Conservation (phyloP, 1,140 invertebrate species). For the Drosophila tani region DNA sequence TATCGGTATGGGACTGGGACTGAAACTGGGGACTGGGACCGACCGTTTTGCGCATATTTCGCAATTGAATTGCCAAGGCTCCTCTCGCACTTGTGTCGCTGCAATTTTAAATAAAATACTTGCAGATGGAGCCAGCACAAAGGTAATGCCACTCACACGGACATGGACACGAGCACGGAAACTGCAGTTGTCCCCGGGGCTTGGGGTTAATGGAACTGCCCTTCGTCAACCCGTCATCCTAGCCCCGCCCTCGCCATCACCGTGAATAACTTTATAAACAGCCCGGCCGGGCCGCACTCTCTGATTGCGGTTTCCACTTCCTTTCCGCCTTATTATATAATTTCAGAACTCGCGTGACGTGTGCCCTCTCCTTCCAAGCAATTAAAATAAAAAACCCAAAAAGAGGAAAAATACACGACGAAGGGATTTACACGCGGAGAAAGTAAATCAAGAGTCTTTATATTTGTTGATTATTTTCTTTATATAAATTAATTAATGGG, state of each 20-base stretch:
- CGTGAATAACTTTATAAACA: slow-evolving; percentile 41
- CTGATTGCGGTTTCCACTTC: slow-evolving; percentile 38
- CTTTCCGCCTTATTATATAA: slow-evolving; percentile 34
- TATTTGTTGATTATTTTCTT: no score
- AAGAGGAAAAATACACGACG: slow-evolving; percentile 85
- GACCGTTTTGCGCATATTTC: slow-evolving; percentile 17
- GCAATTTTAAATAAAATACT: slow-evolving; percentile 33
- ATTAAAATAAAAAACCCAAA: slow-evolving; percentile 84
- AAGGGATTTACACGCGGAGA: slow-evolving; percentile 9
- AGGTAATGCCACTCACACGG: slow-evolving; percentile 1
- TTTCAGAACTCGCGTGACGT: slow-evolving; percentile 86
- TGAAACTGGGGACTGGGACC: background rate
- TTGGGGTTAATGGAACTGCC: slow-evolving; percentile 51
- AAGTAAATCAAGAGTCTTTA: background rate
- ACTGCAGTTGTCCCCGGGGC: slow-evolving; percentile 29
- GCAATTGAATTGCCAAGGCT: slow-evolving; percentile 26
- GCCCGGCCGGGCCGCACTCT: slow-evolving; percentile 17
- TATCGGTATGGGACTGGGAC: slow-evolving; percentile 11
- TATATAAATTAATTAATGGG: no score
- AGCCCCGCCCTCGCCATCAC: background rate
- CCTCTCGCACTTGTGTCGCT: slow-evolving; percentile 12
- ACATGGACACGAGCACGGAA: slow-evolving; percentile 1
- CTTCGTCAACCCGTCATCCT: background rate
- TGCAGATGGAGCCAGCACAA: slow-evolving; percentile 2
- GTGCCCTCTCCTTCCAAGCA: slow-evolving; percentile 87